Conservation (phyloP, 2,113 vertebrate species). For the Psilopogon haemacephalus region DNA sequence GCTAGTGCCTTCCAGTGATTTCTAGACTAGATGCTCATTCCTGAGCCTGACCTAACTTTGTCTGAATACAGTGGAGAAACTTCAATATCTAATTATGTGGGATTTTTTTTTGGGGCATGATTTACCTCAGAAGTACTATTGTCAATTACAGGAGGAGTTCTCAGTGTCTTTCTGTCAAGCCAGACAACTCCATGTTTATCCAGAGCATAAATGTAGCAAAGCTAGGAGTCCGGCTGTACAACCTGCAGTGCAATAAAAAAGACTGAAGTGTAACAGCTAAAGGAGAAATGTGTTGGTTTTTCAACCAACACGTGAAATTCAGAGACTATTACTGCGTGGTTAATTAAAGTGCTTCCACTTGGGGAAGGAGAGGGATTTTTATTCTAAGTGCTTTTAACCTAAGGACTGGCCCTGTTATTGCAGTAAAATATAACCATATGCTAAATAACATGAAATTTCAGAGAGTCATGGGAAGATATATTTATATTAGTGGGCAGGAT, state of each 20-base stretch:
- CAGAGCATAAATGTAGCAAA: not conserved
- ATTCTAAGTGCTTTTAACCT: not conserved
- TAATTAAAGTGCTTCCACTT: not conserved
- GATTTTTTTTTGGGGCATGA: not conserved
- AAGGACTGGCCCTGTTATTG: not conserved
- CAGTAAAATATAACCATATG: not conserved
- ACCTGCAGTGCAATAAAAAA: not conserved
- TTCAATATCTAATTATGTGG: not conserved
- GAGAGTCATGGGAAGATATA: not conserved
- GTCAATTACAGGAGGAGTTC: not conserved
- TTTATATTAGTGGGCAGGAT: not conserved
- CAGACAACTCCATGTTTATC: not conserved
- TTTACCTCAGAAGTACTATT: not conserved
- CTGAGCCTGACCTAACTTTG: not conserved
- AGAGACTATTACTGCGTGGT: not conserved
- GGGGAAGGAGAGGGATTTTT: not conserved
- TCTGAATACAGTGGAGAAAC: not conserved
- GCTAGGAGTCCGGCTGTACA: not conserved
- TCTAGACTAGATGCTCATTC: not conserved
- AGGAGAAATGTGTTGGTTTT: not conserved
- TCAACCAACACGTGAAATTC: not conserved
- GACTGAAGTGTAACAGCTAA: not conserved
- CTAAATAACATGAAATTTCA: not conserved
- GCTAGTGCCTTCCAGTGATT: not conserved
- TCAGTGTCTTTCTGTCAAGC: not conserved